Base-by-base conservation (phyloP, 2,888 invertebrate genomes). In the Luperina nickerlii region DNA sequence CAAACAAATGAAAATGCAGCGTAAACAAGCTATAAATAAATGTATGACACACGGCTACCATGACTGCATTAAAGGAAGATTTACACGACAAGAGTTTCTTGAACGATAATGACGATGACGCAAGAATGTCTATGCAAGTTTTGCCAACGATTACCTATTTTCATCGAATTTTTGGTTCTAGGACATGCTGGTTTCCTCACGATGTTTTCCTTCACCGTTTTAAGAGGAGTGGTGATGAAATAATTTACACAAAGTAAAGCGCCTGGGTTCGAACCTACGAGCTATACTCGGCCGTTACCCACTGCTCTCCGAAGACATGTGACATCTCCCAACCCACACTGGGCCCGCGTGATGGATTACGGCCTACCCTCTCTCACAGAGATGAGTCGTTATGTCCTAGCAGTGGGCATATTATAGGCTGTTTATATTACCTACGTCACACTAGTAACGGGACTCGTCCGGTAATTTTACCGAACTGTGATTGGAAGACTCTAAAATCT, bases 11-110 rank as follows among this genome's bases (percentile, higher is more conserved):
- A 2, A 62, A 72, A 78, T 73, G 74, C 66, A 70, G 27, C 15
- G 82, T 87, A 82, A 85, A 87, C 85, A 80, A 9, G 4, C 57
- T 85, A 82, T 80, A 82, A 85, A 87, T 87, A 87, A 63, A 48
- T 76, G 65, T 57, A 76, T 85, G 85, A 86, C 76, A 83, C 81
- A 77, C 76, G n/a, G 24, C 67, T 70, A 67, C 63, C n/a, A 76
- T 80, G 78, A 79, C 74, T 76, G 67, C 71, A 83, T 57, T 15
- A 1, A 38, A 63, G n/a, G 27, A 27, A 69, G 38, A 27, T 81
- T 82, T 82, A 81, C 76, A 82, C 76, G 24, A 27, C 18, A 18
- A 38, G 15, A 68, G 27, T 54, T 48, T 62, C 20, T 80, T 60
- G 51, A 6, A 18, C 5, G 38, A 8, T 18, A 13, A 42, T 0